Evolutionary conservation across 2,888 invertebrate genomes (phyloP), one percentile per base, ranked within the genome.

Genomic region (Drosophila borborema): DNA sequence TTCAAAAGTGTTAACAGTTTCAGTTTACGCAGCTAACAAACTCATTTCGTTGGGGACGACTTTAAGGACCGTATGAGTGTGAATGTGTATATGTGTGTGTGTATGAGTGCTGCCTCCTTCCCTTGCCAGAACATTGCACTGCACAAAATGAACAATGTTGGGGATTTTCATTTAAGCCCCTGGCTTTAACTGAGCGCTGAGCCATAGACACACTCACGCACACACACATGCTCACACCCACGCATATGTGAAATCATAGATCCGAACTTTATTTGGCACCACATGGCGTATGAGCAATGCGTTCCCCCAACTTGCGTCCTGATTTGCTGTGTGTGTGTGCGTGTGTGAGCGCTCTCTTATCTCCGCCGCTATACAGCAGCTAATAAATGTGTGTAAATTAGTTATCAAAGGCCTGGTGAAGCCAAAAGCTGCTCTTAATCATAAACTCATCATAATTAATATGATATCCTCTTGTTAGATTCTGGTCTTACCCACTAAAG

Each of bases 381-480:
- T 90, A 86, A 86, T 85, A 86, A 85, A 90, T 90, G 89, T 77
- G 77, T 74, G 80, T 85, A 84, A 91, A 91, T 85, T 90, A 86
- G 89, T 89, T 89, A 82, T 83, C 85, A 86, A 85, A 78, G 68
- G 49, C n/a, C 63, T 0, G 31, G 45, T 28, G 41, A 31, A 7
- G 31, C 53, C 62, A 34, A 63, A 45, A 72, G 68, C 77, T 38
- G 18, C 70, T 60, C 82, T 82, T 87, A 68, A 89, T 87, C 82
- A 85, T 87, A 86, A 86, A 72, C 87, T 72, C 74, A 75, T 75
- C 80, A 84, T 82, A 85, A 89, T 89, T 85, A 89, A 86, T 82
- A 82, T 66, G 82, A 64, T 73, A 58, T 38, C 67, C 34, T 14
- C 53, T 56, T 67, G 61, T 41, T 58, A 46, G 38, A 45, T 53